Evolutionary conservation across 37 sponge, comb jelly and placozoan species (phyloP), one percentile per base, ranked within the genome.

Genomic region (Aphrocallistes beatrix): DNA sequence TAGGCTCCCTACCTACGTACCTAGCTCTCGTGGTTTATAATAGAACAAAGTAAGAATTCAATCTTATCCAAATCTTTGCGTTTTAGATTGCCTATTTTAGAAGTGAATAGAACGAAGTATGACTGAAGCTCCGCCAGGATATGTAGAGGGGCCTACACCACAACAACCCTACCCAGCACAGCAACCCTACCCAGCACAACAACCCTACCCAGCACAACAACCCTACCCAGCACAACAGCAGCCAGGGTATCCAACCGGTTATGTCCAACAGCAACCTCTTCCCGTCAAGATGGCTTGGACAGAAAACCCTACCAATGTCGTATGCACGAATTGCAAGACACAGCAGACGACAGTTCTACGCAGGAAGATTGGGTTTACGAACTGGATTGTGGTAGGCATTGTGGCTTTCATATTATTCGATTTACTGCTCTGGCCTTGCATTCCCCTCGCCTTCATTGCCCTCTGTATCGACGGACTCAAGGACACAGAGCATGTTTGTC

Each of bases 401-500:
- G 75, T 60, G 8, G 75, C 75, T 32, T 60, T 60, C 75, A 28
- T 60, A 25, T 30, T 60, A 32, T 60, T 60, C 75, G 75, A 60
- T 13, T 30, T 60, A 30, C 32, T 60, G 10, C n/a, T 60, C 28
- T 60, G 75, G 75, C 75, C 75, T 19, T 60, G 75, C n/a, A 60
- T 60, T 60, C 75, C 75, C 34, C n/a, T 19, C n/a, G 75, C 75
- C 32, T 60, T 60, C 75, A 25, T 60, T 32, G 75, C 75, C n/a
- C 75, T 60, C 17, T 13, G 10, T 21, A 60, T 60, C 3, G 34
- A 60, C 75, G 75, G 75, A 60, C 34, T 60, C 28, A 60, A 60
- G 75, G 75, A 60, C 75, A 60, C 75, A 60, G 28, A 60, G 25
- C 75, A 60, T 30, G 75, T 60, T 6, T 60, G 75, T 60, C 75